These are phyloP conservation scores for Melospiza melodia DNA, from an alignment of 2,113 vertebrate genomes.

Conservation along the genomic window DNA sequence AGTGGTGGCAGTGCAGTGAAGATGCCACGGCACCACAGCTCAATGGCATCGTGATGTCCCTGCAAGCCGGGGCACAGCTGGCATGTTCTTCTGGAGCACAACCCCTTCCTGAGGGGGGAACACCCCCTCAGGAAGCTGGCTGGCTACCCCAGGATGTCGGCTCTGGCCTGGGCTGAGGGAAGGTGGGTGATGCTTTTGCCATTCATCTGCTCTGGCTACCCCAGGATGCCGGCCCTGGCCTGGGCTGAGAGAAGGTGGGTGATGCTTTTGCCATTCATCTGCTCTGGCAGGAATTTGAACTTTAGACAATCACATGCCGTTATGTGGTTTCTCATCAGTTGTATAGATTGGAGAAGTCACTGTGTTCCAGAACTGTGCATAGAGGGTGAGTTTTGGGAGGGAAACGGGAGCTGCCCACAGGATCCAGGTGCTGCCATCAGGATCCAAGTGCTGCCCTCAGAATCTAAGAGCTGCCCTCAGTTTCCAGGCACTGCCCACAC, in stretches of 20 bases:
- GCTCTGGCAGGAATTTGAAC: background rate
- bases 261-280: background rate
- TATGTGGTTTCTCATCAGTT: background rate
- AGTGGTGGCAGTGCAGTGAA: too few species aligned
- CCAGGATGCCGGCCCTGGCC: too few species aligned
- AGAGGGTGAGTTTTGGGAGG: background rate
- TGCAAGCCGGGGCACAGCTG: too few species aligned
- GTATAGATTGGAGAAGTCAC: background rate
- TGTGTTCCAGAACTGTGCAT: background rate
- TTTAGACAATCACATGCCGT: background rate
- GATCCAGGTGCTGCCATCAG: too few species aligned
- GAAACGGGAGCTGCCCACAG: fast-evolving
- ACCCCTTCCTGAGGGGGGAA: background rate
- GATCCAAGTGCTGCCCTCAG: background rate
- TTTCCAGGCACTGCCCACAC: too few species aligned
- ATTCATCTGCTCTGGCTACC: too few species aligned
- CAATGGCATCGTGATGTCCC: too few species aligned
- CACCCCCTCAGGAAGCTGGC: background rate
- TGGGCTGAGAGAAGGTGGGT: background rate
- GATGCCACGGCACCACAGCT: too few species aligned
- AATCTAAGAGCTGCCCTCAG: background rate
- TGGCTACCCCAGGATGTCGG: background rate
- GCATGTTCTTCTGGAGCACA: too few species aligned
- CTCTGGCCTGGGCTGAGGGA: too few species aligned
- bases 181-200: too few species aligned